Percentiles rank a stretch among this genome's conserved stretches.
Evolutionary conservation across 1,140 invertebrate species (phyloP).

Genomic region (Caerostris darwini): DNA sequence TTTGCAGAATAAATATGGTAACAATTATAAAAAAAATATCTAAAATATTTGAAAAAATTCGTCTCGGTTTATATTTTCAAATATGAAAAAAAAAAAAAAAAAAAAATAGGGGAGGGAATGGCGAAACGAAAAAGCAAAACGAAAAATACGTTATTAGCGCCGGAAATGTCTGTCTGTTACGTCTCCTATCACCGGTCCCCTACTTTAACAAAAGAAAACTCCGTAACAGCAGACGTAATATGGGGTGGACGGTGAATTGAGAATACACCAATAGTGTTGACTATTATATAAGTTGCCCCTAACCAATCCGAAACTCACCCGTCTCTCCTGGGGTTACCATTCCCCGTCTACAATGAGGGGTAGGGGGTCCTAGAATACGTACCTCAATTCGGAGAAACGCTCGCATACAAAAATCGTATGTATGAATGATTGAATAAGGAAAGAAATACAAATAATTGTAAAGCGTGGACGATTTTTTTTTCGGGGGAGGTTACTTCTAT

Average conservation of each 20-base stretch:
- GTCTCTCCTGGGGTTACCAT: conserved; percentile 41
- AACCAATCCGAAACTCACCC: conserved; percentile 18
- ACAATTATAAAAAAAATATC: no score
- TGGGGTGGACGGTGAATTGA: conserved; percentile 7
- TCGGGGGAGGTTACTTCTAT: conserved; percentile 12
- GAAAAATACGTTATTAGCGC: conserved; percentile 8
- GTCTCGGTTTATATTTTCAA: neutral
- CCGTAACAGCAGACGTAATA: neutral
- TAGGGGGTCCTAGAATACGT: neutral
- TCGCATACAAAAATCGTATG: conserved; percentile 6
- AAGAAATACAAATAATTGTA: conserved; percentile 65
- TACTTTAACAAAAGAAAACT: conserved; percentile 24
- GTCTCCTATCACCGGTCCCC: neutral
- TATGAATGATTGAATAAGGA: conserved; percentile 20
- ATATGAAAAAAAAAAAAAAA: neutral
- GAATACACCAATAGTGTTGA: conserved; percentile 21
- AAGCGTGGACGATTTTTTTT: conserved; percentile 55
- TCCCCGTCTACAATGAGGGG: neutral
- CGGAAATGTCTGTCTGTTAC: neutral
- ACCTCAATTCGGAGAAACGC: neutral
- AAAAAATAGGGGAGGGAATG: neutral
- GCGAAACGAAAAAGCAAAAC: neutral
- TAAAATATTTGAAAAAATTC: neutral
- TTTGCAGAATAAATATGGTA: no score
- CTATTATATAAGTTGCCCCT: neutral